Evolutionary conservation across 2,888 invertebrate genomes (phyloP).

Genomic region (Operophtera brumata): DNA sequence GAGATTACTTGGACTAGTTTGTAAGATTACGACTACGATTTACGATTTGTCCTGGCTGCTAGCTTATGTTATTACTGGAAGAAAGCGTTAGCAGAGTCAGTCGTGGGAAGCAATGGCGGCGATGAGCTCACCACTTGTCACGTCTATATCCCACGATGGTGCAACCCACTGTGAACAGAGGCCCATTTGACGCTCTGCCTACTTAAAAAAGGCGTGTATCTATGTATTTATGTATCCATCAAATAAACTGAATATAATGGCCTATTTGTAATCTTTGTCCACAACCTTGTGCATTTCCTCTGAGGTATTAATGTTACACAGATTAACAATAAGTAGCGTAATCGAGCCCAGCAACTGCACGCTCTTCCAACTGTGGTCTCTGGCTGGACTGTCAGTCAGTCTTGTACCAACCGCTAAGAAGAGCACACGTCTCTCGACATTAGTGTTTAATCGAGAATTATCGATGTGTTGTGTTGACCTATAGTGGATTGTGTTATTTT

Average conservation of each 20-base stretch:
- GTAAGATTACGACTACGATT: no score
- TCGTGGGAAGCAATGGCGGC: no score
- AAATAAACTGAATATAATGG: background rate
- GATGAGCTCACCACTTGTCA: no score
- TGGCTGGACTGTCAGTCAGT: background rate
- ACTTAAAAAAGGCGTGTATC: no score
- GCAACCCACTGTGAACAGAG: no score
- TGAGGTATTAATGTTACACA: background rate
- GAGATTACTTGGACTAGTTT: no score
- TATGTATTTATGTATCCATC: background rate
- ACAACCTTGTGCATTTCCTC: conserved; percentile 16
- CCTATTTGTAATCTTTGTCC: conserved; percentile 3
- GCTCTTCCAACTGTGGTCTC: background rate
- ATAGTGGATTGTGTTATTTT: conserved; percentile 24
- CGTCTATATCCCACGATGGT: no score
- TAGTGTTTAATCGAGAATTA: conserved; percentile 4
- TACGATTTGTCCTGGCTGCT: no score
- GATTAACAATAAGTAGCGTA: background rate
- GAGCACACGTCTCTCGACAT: background rate
- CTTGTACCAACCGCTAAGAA: background rate
- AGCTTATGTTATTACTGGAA: no score
- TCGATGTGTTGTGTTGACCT: conserved; percentile 14
- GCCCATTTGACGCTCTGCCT: no score
- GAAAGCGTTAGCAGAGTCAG: no score
- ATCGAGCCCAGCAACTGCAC: background rate